Evolutionary conservation across 53 echinoderm and acorn worm genomes (phyloP).

Genomic region (Mesocentrotus franciscanus): DNA sequence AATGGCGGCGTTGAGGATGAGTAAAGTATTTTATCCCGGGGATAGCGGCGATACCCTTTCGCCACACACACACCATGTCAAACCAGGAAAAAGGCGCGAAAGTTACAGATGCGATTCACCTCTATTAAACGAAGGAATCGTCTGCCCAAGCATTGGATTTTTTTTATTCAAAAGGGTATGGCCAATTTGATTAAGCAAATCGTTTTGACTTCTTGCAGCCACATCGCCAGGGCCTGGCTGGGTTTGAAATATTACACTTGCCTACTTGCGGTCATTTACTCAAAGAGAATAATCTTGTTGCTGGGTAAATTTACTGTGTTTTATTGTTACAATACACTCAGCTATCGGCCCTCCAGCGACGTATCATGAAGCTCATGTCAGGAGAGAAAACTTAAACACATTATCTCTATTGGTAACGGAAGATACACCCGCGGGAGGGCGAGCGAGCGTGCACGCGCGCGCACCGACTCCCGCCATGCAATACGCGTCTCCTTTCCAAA

Average conservation of each 20-base stretch:
- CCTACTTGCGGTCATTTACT: conserved; percentile 65
- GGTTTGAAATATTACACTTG: conserved; percentile 67
- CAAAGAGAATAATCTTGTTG: conserved; percentile 57
- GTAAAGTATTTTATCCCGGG: conserved; percentile 48
- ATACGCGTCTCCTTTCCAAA: conserved; percentile 20
- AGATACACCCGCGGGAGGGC: conserved; percentile 34
- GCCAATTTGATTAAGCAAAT: conserved; percentile 67
- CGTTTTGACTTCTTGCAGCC: conserved; percentile 67
- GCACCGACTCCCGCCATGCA: neutral
- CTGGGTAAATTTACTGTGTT: conserved; percentile 64
- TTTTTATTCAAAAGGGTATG: conserved; percentile 60
- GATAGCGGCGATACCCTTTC: conserved; percentile 56
- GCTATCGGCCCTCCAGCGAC: conserved; percentile 53
- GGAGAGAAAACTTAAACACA: conserved; percentile 65
- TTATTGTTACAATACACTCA: conserved; percentile 64
- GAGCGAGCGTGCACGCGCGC: neutral
- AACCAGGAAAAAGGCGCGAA: conserved; percentile 41
- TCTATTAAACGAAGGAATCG: conserved; percentile 46
- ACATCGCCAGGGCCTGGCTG: conserved; percentile 29
- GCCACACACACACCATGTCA: conserved; percentile 39
- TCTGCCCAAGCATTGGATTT: conserved; percentile 48
- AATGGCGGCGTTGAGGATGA: conserved; percentile 54
- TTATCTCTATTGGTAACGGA: conserved; percentile 47
- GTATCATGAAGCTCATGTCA: conserved; percentile 46
- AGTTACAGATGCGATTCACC: conserved; percentile 57